phyloP scores from a whole-genome alignment of 1,140 invertebrate genomes.

The Drosophila baimaii region DNA sequence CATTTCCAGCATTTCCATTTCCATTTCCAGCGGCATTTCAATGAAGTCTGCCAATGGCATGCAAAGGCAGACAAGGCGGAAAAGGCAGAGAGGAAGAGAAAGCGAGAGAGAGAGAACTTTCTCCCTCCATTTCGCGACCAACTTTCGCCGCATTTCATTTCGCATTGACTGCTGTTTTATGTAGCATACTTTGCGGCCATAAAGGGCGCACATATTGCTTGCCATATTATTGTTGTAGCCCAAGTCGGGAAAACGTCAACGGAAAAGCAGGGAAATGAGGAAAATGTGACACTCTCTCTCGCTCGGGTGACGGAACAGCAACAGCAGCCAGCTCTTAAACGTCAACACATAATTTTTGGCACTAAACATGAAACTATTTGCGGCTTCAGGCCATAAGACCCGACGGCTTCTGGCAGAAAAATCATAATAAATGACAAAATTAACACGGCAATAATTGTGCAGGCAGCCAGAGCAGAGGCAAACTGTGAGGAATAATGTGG shows the following conservation, averaged over 20 bases:
- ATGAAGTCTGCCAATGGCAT: conserved; percentile 23
- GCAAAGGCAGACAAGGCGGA: conserved; percentile 35
- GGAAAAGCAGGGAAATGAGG: neutral
- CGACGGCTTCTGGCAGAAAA: conserved; percentile 14
- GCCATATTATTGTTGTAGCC: conserved; percentile 36
- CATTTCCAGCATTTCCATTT: conserved; percentile 34
- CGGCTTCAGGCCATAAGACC: conserved; percentile 36
- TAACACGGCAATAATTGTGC: conserved; percentile 77
- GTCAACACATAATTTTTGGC: conserved; percentile 66
- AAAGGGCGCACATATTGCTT: conserved; percentile 64
- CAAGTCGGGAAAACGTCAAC: neutral
- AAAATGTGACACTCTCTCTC: neutral
- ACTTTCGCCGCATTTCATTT: conserved; percentile 21
- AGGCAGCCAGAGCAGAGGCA: conserved; percentile 3
- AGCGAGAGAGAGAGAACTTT: conserved; percentile 18
- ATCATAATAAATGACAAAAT: conserved; percentile 81
- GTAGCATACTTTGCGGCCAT: conserved; percentile 67
- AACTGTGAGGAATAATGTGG: neutral
- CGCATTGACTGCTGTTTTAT: conserved; percentile 70
- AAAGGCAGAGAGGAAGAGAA: conserved; percentile 21
- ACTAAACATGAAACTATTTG: conserved; percentile 78
- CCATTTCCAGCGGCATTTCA: conserved; percentile 28
- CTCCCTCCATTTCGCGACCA: conserved; percentile 1
- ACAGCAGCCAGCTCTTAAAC: conserved; percentile 55
- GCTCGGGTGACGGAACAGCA: conserved; percentile 9